Evolutionary conservation across 1,140 invertebrate species (phyloP).

Genomic region (Caenorhabditis briggsae): DNA sequence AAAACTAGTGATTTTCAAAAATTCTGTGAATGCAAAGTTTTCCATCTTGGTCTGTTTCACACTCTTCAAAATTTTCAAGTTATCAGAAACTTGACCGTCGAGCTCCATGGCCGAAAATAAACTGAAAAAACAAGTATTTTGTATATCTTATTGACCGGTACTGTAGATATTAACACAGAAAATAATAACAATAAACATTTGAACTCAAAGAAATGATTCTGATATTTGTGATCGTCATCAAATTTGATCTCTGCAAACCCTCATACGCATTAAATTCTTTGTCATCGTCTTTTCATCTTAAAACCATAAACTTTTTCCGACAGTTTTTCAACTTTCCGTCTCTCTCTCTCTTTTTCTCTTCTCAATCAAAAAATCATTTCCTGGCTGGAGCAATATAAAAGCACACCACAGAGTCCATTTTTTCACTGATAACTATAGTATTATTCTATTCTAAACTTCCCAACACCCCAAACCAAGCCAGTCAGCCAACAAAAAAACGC

Average conservation of each 20-base stretch:
- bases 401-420: too few species aligned
- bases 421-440: background rate
- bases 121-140: too few species aligned
- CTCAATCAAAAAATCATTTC: conserved; percentile 40
- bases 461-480: background rate
- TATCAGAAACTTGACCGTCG: too few species aligned
- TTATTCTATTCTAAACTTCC: background rate
- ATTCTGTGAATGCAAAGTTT: too few species aligned
- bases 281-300: conserved; percentile 26
- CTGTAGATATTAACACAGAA: too few species aligned
- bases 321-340: conserved; percentile 33
- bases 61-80: too few species aligned
- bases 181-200: too few species aligned
- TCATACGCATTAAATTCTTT: background rate
- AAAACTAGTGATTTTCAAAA: too few species aligned
- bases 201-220: background rate
- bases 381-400: conserved; percentile 26
- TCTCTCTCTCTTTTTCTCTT: background rate
- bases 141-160: too few species aligned
- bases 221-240: background rate
- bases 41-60: too few species aligned
- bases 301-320: conserved; percentile 29
- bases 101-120: too few species aligned
- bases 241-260: conserved; percentile 2
- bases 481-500: conserved; percentile 22